Conservation (phyloP, 2,797 vertebrate species). For the Protosalanx chinensis region DNA sequence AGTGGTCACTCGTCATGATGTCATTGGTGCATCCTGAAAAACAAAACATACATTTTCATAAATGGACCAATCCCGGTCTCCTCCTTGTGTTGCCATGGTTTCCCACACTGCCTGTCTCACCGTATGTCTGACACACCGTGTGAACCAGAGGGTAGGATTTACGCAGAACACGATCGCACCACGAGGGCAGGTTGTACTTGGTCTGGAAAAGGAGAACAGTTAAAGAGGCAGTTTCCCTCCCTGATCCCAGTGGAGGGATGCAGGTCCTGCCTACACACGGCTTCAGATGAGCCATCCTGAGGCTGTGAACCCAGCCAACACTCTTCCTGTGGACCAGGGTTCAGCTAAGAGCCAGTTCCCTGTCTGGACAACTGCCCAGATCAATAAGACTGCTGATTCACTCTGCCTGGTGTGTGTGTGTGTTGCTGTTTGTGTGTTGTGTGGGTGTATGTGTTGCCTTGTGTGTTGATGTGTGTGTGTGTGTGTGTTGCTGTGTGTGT, state of each 20-base stretch:
- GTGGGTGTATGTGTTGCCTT: not conserved
- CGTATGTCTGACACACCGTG: slow-evolving; percentile 93
- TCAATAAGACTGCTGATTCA: slow-evolving; percentile 15
- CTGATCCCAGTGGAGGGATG: too few species aligned
- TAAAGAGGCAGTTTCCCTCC: too few species aligned
- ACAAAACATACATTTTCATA: not conserved
- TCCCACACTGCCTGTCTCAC: slow-evolving; percentile 65
- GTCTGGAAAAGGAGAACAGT: slow-evolving; percentile 73
- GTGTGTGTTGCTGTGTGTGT: too few species aligned
- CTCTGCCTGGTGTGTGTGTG: slow-evolving; percentile 3
- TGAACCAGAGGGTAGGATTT: slow-evolving; percentile 95
- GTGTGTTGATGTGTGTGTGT: too few species aligned
- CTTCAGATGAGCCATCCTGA: too few species aligned
- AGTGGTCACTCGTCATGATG: slow-evolving; percentile 96
- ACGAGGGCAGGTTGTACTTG: slow-evolving; percentile 97
- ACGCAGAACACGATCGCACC: slow-evolving; percentile 95
- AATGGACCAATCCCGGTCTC: not conserved
- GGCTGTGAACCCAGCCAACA: too few species aligned
- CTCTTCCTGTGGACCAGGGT: too few species aligned
- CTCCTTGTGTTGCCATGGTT: not conserved
- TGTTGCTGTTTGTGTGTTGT: not conserved
- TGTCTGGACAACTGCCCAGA: slow-evolving; percentile 3
- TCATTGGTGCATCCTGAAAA: slow-evolving; percentile 88
- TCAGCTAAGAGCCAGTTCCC: not conserved
- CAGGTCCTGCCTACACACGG: too few species aligned